Percentiles rank a stretch among this genome's conserved stretches.
Conservation (phyloP, 2,113 vertebrate species). For the Lutjanus erythropterus region DNA sequence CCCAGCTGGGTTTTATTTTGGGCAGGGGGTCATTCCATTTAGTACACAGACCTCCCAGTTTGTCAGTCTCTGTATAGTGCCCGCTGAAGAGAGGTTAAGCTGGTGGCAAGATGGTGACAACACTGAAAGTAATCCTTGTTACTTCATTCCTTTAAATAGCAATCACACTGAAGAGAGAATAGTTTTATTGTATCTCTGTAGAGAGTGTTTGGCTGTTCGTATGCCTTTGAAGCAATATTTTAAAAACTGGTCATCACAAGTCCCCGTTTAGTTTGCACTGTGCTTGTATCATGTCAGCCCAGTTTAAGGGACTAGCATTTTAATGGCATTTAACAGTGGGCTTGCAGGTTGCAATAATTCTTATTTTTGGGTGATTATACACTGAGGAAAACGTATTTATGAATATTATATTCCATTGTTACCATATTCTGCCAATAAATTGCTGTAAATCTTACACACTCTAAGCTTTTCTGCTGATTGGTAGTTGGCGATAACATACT, state of each 20-base stretch:
- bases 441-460: too few species aligned
- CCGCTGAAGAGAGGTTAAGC: slow-evolving; percentile 19
- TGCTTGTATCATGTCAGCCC: not conserved
- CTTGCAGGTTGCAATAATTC: too few species aligned
- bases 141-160: slow-evolving; percentile 10
- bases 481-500: not conserved
- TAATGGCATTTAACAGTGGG: too few species aligned
- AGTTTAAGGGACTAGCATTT: too few species aligned
- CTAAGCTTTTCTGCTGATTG: too few species aligned
- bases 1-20: slow-evolving; percentile 63
- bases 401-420: too few species aligned
- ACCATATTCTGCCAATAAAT: too few species aligned
- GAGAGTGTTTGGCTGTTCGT: not conserved
- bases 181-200: not conserved
- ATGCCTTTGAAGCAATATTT: not conserved
- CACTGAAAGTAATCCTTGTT: not conserved
- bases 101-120: slow-evolving; percentile 46
- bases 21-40: slow-evolving; percentile 48
- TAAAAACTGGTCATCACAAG: not conserved
- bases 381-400: too few species aligned
- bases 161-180: not conserved
- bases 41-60: slow-evolving; percentile 46
- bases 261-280: not conserved
- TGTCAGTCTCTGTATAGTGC: slow-evolving; percentile 29
- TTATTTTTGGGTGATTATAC: too few species aligned